These are phyloP conservation scores for Ichneumon xanthorius DNA, from an alignment of 2,888 invertebrate species.

Conservation along the genomic window DNA sequence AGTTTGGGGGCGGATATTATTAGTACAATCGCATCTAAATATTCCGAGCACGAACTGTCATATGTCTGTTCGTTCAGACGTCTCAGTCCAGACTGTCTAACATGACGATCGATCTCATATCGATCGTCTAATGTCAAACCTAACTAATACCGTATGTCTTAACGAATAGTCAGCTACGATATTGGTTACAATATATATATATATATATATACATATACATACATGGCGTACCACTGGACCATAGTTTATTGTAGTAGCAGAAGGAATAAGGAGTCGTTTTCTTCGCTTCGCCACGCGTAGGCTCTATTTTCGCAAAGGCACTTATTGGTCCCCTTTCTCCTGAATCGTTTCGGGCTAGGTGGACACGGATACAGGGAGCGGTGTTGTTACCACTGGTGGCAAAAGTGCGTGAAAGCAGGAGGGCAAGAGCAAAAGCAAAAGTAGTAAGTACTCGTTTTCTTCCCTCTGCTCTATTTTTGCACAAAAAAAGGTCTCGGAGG, in stretches of 20 bases:
- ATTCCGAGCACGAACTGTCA: no score
- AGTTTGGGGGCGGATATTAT: no score
- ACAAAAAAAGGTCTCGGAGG: not conserved
- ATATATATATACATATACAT: not conserved
- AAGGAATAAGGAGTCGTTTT: slow-evolving; percentile 16
- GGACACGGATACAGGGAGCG: not conserved
- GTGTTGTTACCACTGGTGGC: not conserved
- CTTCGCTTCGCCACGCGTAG: slow-evolving; percentile 30
- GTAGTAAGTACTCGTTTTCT: slow-evolving; percentile 7
- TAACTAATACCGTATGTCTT: no score
- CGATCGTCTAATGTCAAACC: no score
- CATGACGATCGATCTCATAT: no score
- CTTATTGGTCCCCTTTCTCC: not conserved
- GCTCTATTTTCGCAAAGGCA: not conserved
- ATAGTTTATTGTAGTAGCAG: not conserved
- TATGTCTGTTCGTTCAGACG: no score
- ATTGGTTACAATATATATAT: no score
- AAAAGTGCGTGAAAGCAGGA: slow-evolving; percentile 1
- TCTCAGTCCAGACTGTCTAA: no score
- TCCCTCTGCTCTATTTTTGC: not conserved
- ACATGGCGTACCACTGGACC: not conserved
- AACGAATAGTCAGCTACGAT: no score
- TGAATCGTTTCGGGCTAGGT: no score
- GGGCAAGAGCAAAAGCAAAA: not conserved
- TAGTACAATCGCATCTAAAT: no score